Percentiles rank a stretch among this genome's conserved stretches.
These are phyloP conservation scores for Cancer borealis DNA, from an alignment of 2,888 invertebrate genomes.

Conservation along the genomic window DNA sequence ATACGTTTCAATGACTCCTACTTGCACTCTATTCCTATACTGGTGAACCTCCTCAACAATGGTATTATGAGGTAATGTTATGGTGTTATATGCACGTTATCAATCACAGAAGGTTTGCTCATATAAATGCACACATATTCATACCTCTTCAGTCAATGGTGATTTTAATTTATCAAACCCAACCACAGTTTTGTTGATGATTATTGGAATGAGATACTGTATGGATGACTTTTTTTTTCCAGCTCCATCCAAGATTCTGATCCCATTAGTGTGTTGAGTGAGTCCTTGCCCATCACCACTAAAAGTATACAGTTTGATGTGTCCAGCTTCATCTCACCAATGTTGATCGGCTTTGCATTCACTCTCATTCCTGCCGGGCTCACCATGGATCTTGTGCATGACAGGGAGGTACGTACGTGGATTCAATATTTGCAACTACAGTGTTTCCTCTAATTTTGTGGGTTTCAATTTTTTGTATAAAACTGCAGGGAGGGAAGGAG, in stretches of 20 bases:
- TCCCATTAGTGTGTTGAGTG: slow-evolving; percentile 50
- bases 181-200: neutral
- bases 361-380: slow-evolving; percentile 88
- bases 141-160: neutral
- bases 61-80: slow-evolving; percentile 80
- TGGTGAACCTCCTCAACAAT: slow-evolving; percentile 87
- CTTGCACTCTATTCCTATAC: slow-evolving; percentile 88
- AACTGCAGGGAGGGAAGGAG: no score
- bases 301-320: slow-evolving; percentile 82
- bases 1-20: slow-evolving; percentile 87
- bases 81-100: neutral
- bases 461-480: no score
- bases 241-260: neutral
- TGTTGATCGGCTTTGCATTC: slow-evolving; percentile 90
- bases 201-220: neutral
- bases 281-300: slow-evolving; percentile 54
- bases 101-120: neutral
- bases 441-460: no score
- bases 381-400: slow-evolving; percentile 90
- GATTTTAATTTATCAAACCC: neutral
- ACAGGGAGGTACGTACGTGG: slow-evolving; percentile 85
- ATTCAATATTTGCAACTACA: no score
- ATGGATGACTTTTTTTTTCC: neutral
- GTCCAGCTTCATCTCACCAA: slow-evolving; percentile 87
- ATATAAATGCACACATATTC: neutral